phyloP scores from a whole-genome alignment of 2,888 invertebrate genomes.

The Meloe dianella region DNA sequence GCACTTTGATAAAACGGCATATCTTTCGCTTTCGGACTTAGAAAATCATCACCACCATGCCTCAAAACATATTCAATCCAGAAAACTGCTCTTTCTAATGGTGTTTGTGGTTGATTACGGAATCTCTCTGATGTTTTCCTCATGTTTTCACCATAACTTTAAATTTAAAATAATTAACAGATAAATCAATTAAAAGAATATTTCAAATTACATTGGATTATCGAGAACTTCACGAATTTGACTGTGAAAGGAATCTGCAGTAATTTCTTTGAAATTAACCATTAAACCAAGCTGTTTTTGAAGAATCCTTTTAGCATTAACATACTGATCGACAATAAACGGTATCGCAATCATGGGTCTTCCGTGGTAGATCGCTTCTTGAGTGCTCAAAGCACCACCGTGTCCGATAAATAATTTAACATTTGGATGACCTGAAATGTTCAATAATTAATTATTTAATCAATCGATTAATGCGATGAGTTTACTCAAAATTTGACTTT shows the following conservation, averaged over 20 bases:
- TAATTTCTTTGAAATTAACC: slow-evolving; percentile 39
- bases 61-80: slow-evolving; percentile 39
- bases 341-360: slow-evolving; percentile 41
- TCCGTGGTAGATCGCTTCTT: slow-evolving; percentile 40
- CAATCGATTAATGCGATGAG: neutral
- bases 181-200: neutral
- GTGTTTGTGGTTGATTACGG: slow-evolving; percentile 32
- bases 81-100: slow-evolving; percentile 34
- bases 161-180: slow-evolving; percentile 15
- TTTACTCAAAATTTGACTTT: slow-evolving; percentile 56
- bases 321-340: slow-evolving; percentile 38
- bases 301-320: slow-evolving; percentile 46
- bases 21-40: slow-evolving; percentile 10
- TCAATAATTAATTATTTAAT: neutral
- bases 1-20: slow-evolving; percentile 5
- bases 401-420: slow-evolving; percentile 42
- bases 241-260: slow-evolving; percentile 31
- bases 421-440: slow-evolving; percentile 41
- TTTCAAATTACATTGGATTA: slow-evolving; percentile 34
- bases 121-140: slow-evolving; percentile 31
- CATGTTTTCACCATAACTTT: slow-evolving; percentile 35
- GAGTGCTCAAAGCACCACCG: slow-evolving; percentile 41
- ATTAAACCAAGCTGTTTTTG: slow-evolving; percentile 40
- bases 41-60: slow-evolving; percentile 33
- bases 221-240: slow-evolving; percentile 39